A percentile compares a stretch with the other conserved stretches of the same genome.
Evolutionary conservation across 2,113 vertebrate species (phyloP).

Genomic region (Poeciliopsis turrubarensis): DNA sequence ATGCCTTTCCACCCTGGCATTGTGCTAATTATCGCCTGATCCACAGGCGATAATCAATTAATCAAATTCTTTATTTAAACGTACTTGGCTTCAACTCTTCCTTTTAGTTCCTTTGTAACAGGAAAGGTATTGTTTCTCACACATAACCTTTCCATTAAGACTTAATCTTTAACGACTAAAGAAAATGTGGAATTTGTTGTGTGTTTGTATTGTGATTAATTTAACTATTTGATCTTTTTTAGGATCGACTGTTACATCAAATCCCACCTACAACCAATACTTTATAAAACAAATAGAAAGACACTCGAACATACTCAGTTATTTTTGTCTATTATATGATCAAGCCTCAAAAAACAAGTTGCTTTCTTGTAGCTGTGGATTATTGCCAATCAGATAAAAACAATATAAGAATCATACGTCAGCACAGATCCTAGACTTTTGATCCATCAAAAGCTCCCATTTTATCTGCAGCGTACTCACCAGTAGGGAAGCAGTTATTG

Average conservation of each 20-base stretch:
- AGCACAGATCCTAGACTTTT: slow-evolving; percentile 17
- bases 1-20: background rate
- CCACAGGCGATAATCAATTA: no score
- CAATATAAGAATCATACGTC: background rate
- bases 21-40: no score
- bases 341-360: background rate
- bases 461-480: slow-evolving; percentile 62
- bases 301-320: background rate
- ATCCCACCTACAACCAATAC: background rate
- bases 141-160: no score
- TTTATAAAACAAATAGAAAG: background rate
- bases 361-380: background rate
- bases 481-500: slow-evolving; percentile 79
- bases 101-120: background rate
- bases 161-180: no score
- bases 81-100: background rate
- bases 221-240: background rate
- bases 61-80: no score
- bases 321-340: background rate
- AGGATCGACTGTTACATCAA: background rate
- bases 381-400: background rate
- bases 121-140: no score
- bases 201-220: no score
- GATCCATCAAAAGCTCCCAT: background rate
- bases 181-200: no score